These are phyloP conservation scores for Nomia melanderi DNA, from an alignment of 1,140 invertebrate genomes.

Conservation along the genomic window DNA sequence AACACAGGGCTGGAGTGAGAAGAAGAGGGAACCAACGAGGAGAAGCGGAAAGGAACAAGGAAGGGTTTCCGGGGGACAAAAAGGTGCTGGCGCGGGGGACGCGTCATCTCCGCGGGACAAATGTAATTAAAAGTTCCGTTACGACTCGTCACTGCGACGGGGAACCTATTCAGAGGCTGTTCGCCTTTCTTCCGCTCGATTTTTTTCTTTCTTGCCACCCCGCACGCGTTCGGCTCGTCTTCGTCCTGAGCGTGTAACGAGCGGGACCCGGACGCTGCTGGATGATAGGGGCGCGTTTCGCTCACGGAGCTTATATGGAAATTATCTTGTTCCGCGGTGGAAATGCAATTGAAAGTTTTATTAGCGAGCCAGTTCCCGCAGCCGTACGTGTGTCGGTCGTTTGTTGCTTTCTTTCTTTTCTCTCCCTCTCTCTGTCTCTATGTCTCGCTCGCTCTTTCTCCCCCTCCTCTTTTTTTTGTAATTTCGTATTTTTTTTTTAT, in stretches of 20 bases:
- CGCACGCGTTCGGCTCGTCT: neutral
- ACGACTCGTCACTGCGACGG: conserved; percentile 40
- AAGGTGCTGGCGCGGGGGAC: neutral
- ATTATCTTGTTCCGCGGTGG: conserved; percentile 39
- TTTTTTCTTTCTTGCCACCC: neutral
- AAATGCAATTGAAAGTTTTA: conserved; percentile 59
- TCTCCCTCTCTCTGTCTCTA: no score
- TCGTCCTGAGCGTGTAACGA: conserved; percentile 36
- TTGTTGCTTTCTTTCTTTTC: neutral
- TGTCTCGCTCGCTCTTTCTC: no score
- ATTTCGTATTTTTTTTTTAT: no score
- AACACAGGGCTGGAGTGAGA: no score
- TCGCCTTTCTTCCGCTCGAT: neutral
- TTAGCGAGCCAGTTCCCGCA: conserved; percentile 30
- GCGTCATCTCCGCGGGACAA: conserved; percentile 55
- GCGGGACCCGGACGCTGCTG: no score
- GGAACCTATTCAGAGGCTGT: conserved; percentile 19
- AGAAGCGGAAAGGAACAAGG: neutral
- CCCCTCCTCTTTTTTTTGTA: no score
- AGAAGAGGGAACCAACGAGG: no score
- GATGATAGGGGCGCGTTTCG: no score
- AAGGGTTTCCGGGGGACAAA: conserved; percentile 18
- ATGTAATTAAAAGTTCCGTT: conserved; percentile 63
- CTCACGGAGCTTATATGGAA: conserved; percentile 34
- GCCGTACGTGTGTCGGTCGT: neutral